These are phyloP conservation scores for Tetramorium bicarinatum DNA, from an alignment of 2,888 invertebrate species.

Conservation along the genomic window DNA sequence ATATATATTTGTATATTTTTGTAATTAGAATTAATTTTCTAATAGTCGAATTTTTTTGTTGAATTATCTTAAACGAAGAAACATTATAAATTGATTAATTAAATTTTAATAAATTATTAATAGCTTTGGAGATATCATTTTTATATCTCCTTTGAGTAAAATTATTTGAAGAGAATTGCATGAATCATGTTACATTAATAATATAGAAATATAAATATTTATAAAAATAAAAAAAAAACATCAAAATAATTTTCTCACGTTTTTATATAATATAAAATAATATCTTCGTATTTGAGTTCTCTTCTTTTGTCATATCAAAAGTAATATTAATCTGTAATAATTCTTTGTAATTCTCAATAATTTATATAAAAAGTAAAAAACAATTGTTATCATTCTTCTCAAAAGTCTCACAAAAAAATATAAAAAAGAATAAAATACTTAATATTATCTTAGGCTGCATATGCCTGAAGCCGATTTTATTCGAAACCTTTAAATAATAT, in stretches of 20 bases:
- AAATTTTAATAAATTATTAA: conserved; percentile 8
- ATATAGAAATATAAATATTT: not conserved
- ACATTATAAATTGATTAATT: not conserved
- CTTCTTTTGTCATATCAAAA: not conserved
- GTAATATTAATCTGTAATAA: not conserved
- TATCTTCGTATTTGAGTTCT: too few relatives aligned
- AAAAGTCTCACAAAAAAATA: not conserved
- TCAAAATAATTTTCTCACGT: not conserved
- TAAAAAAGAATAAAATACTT: not conserved
- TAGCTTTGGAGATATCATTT: not conserved
- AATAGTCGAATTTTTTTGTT: not conserved
- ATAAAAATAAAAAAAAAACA: not conserved
- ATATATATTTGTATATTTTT: too few relatives aligned
- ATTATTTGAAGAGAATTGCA: not conserved
- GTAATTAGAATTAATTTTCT: conserved; percentile 6
- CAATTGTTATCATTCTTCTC: not conserved
- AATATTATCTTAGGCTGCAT: not conserved
- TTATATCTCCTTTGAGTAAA: not conserved
- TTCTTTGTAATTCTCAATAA: not conserved
- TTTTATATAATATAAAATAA: not conserved
- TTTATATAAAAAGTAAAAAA: not conserved
- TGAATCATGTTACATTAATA: not conserved
- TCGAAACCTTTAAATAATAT: conserved; percentile 4
- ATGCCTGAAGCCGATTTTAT: conserved; percentile 13
- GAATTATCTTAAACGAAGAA: not conserved